A percentile compares a stretch with the other conserved stretches of the same genome.
phyloP scores from a whole-genome alignment of 2,797 vertebrate genomes.

The Buceros bicornis region DNA sequence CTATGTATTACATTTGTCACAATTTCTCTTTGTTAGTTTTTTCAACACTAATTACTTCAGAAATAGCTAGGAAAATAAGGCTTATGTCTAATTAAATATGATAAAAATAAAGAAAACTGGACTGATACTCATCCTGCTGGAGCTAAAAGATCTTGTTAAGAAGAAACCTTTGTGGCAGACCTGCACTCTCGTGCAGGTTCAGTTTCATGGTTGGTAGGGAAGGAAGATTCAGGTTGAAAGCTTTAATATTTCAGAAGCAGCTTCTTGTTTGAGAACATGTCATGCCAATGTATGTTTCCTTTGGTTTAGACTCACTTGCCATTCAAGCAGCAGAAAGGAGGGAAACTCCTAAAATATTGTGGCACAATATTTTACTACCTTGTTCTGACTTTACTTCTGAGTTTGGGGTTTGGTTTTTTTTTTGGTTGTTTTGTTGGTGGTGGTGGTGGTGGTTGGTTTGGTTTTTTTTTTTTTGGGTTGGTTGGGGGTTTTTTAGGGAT shows the following conservation, averaged over 20 bases:
- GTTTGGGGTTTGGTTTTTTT: no score
- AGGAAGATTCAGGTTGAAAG: background rate
- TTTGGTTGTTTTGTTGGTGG: no score
- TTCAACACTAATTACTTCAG: background rate
- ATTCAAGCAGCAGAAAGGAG: background rate
- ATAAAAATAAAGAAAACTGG: background rate
- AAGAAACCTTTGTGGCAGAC: background rate
- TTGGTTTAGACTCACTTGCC: background rate
- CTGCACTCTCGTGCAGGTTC: background rate
- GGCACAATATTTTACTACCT: background rate
- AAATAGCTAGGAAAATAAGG: background rate
- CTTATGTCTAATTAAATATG: background rate
- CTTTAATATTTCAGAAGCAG: background rate
- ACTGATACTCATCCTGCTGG: rapidly evolving
- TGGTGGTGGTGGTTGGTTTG: no score
- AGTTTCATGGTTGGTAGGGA: rapidly evolving
- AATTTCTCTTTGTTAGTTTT: background rate
- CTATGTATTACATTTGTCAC: background rate
- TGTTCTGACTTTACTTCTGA: background rate
- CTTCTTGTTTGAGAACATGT: rapidly evolving
- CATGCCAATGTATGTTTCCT: background rate
- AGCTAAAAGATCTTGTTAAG: background rate
- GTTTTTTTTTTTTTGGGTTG: background rate
- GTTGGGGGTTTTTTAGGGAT: no score
- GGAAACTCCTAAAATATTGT: background rate